These are phyloP conservation scores for Dryomyza anilis DNA, from an alignment of 2,888 invertebrate species.

Conservation along the genomic window DNA sequence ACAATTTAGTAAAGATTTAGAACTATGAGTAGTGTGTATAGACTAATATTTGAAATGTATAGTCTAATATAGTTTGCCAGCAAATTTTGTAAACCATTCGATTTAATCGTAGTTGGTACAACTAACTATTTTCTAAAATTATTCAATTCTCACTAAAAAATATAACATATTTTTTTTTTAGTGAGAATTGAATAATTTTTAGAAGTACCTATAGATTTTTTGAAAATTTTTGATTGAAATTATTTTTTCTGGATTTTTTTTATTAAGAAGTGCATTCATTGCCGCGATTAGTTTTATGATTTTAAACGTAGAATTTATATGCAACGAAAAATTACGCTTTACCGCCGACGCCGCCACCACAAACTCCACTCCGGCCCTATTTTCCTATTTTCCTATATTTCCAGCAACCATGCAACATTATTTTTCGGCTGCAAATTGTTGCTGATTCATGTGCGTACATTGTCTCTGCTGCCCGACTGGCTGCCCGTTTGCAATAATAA, in stretches of 20 bases:
- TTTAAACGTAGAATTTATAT: constrained; percentile 54
- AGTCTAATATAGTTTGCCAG: too few relatives aligned
- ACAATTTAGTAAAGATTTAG: too few relatives aligned
- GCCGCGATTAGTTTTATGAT: constrained; percentile 44
- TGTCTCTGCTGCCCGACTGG: neutral
- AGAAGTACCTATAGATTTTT: neutral
- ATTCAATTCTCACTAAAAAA: too few relatives aligned
- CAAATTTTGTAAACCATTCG: too few relatives aligned
- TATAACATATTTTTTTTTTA: too few relatives aligned
- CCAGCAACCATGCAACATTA: neutral
- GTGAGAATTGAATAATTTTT: too few relatives aligned
- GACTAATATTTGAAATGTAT: too few relatives aligned
- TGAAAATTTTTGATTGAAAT: neutral
- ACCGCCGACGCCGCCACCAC: neutral
- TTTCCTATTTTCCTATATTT: neutral
- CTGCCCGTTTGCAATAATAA: constrained; percentile 43
- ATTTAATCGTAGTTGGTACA: too few relatives aligned
- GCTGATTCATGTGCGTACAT: constrained; percentile 19
- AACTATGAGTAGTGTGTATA: too few relatives aligned
- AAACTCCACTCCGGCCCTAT: neutral
- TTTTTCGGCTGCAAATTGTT: neutral
- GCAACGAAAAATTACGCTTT: constrained; percentile 16
- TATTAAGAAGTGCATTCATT: constrained; percentile 17
- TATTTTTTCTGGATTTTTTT: neutral
- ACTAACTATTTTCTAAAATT: too few relatives aligned